Conservation (phyloP, 1,140 invertebrate genomes). For the Eumeta japonica region DNA sequence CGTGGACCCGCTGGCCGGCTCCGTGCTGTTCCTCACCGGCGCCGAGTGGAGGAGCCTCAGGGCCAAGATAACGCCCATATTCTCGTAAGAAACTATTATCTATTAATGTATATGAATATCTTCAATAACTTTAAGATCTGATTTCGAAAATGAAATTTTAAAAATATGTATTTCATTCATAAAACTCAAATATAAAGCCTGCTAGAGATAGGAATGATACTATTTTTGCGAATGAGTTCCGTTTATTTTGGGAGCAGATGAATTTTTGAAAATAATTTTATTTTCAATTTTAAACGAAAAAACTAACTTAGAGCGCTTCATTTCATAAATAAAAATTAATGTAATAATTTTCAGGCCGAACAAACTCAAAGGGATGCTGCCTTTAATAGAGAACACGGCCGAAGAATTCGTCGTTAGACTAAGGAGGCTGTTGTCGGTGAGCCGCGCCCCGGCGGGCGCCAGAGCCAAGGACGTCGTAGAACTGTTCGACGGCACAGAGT, state of each 20-base stretch:
- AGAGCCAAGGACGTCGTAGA: background rate
- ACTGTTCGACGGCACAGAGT: background rate
- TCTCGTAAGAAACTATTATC: conserved; percentile 34
- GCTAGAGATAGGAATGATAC: no score
- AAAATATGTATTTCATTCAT: no score
- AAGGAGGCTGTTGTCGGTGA: background rate
- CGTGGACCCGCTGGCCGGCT: conserved; percentile 42
- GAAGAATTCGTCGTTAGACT: conserved; percentile 23
- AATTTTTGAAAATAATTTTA: no score
- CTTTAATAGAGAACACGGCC: conserved; percentile 39
- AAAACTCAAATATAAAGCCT: no score
- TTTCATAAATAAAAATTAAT: background rate
- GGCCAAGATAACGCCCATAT: conserved; percentile 50
- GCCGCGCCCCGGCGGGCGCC: no score
- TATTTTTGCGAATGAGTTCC: no score
- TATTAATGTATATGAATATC: background rate
- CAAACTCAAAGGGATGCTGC: conserved; percentile 43
- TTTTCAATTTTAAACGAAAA: no score
- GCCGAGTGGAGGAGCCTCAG: conserved; percentile 50
- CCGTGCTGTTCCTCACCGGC: conserved; percentile 42
- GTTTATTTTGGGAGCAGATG: no score
- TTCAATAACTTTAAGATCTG: no score
- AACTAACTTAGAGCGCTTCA: background rate
- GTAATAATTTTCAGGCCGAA: conserved; percentile 32
- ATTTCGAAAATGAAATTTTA: no score